Conservation (phyloP, 2,888 invertebrate genomes). For the Erebia epiphron region DNA sequence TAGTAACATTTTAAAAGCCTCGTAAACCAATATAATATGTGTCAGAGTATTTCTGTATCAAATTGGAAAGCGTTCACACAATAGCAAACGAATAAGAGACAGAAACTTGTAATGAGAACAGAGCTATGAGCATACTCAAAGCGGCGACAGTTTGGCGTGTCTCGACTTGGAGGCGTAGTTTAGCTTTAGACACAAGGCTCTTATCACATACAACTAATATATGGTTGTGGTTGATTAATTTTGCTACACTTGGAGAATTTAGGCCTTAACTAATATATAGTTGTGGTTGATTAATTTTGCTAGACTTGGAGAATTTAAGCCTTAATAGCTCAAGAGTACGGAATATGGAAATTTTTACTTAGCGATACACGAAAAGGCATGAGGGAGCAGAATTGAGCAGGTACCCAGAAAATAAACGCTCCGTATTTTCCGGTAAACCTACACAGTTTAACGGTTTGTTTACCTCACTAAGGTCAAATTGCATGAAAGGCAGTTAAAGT, state of each 20-base stretch:
- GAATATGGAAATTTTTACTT: not conserved
- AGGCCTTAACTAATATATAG: slow-evolving; percentile 9
- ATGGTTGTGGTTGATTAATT: slow-evolving; percentile 32
- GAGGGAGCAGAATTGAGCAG: no score
- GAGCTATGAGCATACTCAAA: slow-evolving; percentile 24
- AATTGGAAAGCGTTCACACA: not conserved
- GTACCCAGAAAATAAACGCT: no score
- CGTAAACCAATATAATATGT: not conserved
- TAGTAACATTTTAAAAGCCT: not conserved
- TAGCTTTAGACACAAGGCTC: slow-evolving; percentile 28
- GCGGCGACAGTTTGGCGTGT: slow-evolving; percentile 29
- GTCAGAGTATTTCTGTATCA: not conserved
- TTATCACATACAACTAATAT: slow-evolving; percentile 26
- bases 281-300: slow-evolving; percentile 30
- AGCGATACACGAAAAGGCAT: no score
- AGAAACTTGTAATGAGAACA: slow-evolving; percentile 38
- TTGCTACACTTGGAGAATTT: not conserved
- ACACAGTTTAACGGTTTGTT: no score
- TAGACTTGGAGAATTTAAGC: not conserved
- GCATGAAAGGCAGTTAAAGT: no score
- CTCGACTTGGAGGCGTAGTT: slow-evolving; percentile 35
- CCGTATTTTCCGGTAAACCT: no score
- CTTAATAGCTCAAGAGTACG: not conserved
- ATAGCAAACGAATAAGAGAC: slow-evolving; percentile 20
- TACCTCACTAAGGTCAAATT: no score